Percentiles rank a stretch among this genome's conserved stretches.
These are phyloP conservation scores for Ardeotis arabs DNA, from an alignment of 2,113 vertebrate genomes.

Conservation along the genomic window DNA sequence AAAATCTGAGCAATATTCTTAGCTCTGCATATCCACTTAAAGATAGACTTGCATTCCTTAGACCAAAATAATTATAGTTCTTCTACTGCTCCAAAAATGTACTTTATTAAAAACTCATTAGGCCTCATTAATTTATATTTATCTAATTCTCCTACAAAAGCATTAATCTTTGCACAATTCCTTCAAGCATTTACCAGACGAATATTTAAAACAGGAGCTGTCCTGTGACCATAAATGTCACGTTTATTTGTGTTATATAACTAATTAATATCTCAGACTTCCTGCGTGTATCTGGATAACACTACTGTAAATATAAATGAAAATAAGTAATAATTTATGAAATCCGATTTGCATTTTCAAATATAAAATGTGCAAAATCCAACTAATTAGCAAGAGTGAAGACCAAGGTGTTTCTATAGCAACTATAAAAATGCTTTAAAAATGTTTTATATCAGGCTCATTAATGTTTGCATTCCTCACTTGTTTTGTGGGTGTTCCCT, in stretches of 20 bases:
- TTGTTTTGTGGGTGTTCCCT: conserved; percentile 74
- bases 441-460: conserved; percentile 79
- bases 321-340: conserved; percentile 91
- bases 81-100: background rate
- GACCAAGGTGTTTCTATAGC: conserved; percentile 89
- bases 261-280: conserved; percentile 90
- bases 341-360: conserved; percentile 92
- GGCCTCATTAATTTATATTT: conserved; percentile 65
- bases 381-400: conserved; percentile 87
- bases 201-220: conserved; percentile 73
- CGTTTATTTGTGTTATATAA: conserved; percentile 82
- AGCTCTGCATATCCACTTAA: background rate
- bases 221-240: conserved; percentile 86
- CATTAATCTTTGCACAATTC: conserved; percentile 72
- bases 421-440: conserved; percentile 81
- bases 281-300: conserved; percentile 80
- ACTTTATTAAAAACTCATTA: conserved; percentile 69
- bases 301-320: conserved; percentile 83
- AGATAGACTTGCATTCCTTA: background rate
- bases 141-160: conserved; percentile 69
- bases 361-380: conserved; percentile 89
- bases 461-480: conserved; percentile 74
- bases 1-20: background rate
- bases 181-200: conserved; percentile 72
- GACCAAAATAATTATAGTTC: background rate